These are phyloP conservation scores for Echinops telfairi DNA, from an alignment of 2,113 vertebrate genomes.

Conservation along the genomic window DNA sequence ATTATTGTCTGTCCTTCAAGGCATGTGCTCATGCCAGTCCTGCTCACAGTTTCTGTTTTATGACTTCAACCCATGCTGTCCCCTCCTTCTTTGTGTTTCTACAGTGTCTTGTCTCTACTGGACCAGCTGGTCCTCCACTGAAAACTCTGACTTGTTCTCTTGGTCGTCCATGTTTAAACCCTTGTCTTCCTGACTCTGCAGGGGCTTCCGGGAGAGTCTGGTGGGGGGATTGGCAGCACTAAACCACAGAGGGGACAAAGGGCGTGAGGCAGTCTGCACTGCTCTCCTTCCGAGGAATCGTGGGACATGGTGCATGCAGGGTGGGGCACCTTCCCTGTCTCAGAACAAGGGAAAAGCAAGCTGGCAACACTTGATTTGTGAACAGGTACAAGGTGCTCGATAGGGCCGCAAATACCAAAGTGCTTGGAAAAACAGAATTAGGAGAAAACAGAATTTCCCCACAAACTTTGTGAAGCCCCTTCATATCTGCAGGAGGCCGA, in stretches of 20 bases:
- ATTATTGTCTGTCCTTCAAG: neutral
- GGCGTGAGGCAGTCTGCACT: too few relatives aligned
- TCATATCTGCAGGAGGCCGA: fast-evolving
- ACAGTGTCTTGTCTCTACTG: neutral
- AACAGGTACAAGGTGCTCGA: fast-evolving
- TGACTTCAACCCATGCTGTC: too few relatives aligned
- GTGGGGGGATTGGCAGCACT: neutral
- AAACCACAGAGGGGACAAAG: too few relatives aligned
- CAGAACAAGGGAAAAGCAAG: fast-evolving
- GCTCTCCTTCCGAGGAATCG: too few relatives aligned
- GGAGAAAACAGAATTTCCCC: too few relatives aligned
- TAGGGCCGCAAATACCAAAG: too few relatives aligned
- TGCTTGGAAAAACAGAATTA: too few relatives aligned
- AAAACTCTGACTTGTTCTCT: neutral
- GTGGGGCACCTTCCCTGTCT: neutral
- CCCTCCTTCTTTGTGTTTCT: too few relatives aligned
- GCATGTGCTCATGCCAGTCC: neutral
- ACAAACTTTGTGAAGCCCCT: neutral
- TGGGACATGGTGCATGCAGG: neutral
- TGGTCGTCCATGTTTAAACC: neutral
- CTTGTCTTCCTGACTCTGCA: neutral
- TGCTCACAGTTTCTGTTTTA: neutral
- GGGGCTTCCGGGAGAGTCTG: neutral
- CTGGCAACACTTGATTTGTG: neutral
- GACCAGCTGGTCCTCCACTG: neutral